phyloP scores from a whole-genome alignment of 1,140 invertebrate species.

The Bombus waltoni region DNA sequence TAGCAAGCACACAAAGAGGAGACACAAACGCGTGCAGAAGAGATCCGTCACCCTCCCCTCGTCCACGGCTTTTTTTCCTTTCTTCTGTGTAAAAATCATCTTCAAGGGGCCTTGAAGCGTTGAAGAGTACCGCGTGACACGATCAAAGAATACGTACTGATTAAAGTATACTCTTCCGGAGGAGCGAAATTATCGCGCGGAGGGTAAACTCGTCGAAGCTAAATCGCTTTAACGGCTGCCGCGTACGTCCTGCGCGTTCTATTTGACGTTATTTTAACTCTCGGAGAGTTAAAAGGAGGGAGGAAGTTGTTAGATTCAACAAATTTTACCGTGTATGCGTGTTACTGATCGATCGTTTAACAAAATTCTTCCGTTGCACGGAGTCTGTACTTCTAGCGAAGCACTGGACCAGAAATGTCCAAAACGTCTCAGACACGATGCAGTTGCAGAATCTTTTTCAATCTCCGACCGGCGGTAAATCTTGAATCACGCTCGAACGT shows the following conservation, averaged over 20 bases:
- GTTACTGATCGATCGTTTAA: too few relatives aligned
- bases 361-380: too few relatives aligned
- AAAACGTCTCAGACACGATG: background rate
- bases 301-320: too few relatives aligned
- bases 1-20: conserved; percentile 53
- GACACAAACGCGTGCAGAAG: conserved; percentile 23
- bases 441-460: background rate
- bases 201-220: background rate
- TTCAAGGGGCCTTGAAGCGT: conserved; percentile 35
- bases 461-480: background rate
- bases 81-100: conserved; percentile 40
- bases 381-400: too few relatives aligned
- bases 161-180: conserved; percentile 37
- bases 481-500: too few relatives aligned
- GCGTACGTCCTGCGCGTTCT: background rate
- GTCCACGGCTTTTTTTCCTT: background rate
- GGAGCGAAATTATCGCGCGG: background rate
- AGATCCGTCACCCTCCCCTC: background rate
- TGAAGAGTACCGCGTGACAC: conserved; percentile 7
- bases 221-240: background rate
- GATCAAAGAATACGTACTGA: conserved; percentile 59
- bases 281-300: too few relatives aligned
- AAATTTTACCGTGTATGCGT: too few relatives aligned
- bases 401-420: too few relatives aligned
- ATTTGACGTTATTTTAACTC: too few relatives aligned